Base-by-base conservation (phyloP, 2,888 invertebrate genomes). In the Lamellibrachia columna region DNA sequence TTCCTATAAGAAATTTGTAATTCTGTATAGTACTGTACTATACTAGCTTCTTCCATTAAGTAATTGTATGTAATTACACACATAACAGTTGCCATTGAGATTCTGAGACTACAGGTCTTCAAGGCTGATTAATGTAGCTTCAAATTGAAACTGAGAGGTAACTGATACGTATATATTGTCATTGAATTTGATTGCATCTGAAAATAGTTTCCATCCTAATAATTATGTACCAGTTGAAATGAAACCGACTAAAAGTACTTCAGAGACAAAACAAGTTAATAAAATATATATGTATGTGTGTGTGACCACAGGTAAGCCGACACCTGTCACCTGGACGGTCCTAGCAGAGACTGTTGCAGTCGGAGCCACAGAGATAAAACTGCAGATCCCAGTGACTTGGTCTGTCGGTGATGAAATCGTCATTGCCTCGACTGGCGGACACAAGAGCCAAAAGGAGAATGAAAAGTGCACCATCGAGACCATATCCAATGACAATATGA, bases 361-460 rank as follows among this genome's bases (percentile, higher is more conserved):
- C n/a, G 95, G 95, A 3, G 93, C 92, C 15, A 94, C 92, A 52
- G 94, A 94, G 15, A 93, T 96, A 9, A 92, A 90, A 7, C 94
- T 96, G 7, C 92, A 94, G 52, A 93, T 94, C n/a, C 94, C 95
- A 3, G 95, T 96, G 0, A 90, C 55, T 90, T 96, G 96, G 96
- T 92, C 94, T 90, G 94, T 94, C 3, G 95, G 95, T 2, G 93
- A 93, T 90, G 93, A 96, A 93, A 95, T 96, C 53, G 95, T 96
- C 92, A 95, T 96, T 9, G 96, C 96, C 3, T 94, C 96, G n/a
- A 96, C 96, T 6, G 95, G 96, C 8, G 94, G 95, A 55, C 93
- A 94, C n/a, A 94, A 94, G 92, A 94, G 94, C 11, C 96, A 96
- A 93, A 94, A 94, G 90, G 95, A 96, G 93, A 95, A 94, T 92